Evolutionary conservation across 2,888 invertebrate genomes (phyloP).

Genomic region (Coronaproctus castanopsis): DNA sequence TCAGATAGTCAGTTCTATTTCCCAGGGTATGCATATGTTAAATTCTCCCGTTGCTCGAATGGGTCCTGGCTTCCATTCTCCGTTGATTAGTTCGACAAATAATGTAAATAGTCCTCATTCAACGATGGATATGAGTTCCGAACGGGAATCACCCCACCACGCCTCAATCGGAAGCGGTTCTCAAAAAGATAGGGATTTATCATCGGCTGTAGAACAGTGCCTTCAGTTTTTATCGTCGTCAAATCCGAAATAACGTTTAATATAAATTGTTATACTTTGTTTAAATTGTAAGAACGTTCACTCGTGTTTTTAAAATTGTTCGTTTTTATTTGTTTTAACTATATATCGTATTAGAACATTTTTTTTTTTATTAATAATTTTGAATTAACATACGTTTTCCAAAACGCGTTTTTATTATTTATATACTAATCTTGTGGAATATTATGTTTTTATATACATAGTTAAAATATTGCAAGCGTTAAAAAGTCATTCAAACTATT

Average conservation of each 20-base stretch:
- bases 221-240: constrained; percentile 12
- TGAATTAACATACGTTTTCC: too few species aligned
- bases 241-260: constrained; percentile 1
- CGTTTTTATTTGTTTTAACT: too few species aligned
- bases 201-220: constrained; percentile 13
- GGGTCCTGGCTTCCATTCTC: not conserved
- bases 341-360: too few species aligned
- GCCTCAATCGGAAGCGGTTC: constrained; percentile 8
- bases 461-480: too few species aligned
- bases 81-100: not conserved
- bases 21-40: constrained; percentile 1
- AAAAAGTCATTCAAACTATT: too few species aligned
- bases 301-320: too few species aligned
- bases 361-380: too few species aligned
- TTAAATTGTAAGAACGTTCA: too few species aligned
- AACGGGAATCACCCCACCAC: constrained; percentile 8
- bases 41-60: not conserved
- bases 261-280: too few species aligned
- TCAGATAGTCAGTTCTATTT: not conserved
- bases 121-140: constrained; percentile 11
- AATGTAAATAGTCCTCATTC: constrained; percentile 13
- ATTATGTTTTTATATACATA: too few species aligned
- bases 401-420: too few species aligned
- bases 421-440: too few species aligned
- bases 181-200: constrained; percentile 12